A percentile compares a stretch with the other conserved stretches of the same genome.
These are phyloP conservation scores for Bubo scandiacus DNA, from an alignment of 2,113 vertebrate genomes.

Conservation along the genomic window DNA sequence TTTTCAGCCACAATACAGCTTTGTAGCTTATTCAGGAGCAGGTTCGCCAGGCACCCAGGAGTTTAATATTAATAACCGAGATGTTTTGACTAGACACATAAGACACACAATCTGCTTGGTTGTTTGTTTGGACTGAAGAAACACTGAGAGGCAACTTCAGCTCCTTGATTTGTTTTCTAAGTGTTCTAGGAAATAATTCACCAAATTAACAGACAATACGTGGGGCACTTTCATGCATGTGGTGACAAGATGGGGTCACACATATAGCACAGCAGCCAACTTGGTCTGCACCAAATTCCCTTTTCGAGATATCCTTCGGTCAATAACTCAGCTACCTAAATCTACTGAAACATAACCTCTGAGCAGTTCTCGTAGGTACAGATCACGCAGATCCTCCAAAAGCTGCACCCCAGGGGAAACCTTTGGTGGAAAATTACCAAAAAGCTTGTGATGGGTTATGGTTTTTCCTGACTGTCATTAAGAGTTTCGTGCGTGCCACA, in stretches of 20 bases:
- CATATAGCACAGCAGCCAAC: background rate
- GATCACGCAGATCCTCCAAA: background rate
- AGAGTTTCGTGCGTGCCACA: rapidly evolving
- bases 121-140: background rate
- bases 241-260: background rate
- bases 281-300: background rate
- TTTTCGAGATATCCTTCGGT: background rate
- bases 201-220: background rate
- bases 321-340: background rate
- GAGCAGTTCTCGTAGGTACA: background rate
- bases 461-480: background rate
- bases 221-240: background rate
- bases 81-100: background rate
- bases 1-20: background rate
- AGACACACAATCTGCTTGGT: background rate
- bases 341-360: background rate
- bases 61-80: background rate
- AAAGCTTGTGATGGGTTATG: background rate
- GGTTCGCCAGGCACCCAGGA: background rate
- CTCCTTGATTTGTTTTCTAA: background rate
- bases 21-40: background rate
- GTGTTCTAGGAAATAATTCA: background rate
- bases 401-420: background rate
- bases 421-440: background rate
- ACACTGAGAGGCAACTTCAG: background rate